Conservation (phyloP, 2,797 vertebrate genomes). For the Sphenopsis melanotis region DNA sequence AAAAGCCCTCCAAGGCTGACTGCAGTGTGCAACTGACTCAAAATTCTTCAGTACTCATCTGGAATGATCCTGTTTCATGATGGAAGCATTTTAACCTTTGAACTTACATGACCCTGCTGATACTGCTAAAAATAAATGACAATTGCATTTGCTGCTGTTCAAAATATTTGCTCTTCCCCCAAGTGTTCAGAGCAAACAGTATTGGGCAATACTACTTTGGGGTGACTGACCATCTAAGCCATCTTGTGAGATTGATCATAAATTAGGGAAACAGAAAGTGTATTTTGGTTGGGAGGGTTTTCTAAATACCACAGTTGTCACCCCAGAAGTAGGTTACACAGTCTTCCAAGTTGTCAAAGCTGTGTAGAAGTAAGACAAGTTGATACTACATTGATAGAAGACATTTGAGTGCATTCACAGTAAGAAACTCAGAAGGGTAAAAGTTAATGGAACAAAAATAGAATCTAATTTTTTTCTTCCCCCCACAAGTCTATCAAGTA, state of each 20-base stretch:
- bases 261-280: not conserved
- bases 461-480: not conserved
- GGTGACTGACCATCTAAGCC: not conserved
- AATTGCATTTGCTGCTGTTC: not conserved
- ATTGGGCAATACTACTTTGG: not conserved
- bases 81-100: slow-evolving; percentile 4
- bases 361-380: not conserved
- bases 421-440: not conserved
- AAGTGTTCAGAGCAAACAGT: not conserved
- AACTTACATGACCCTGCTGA: not conserved
- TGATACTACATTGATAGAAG: not conserved
- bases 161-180: not conserved
- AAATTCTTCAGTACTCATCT: not conserved
- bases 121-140: slow-evolving; percentile 1
- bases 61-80: not conserved
- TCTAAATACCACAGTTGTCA: not conserved
- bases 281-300: not conserved
- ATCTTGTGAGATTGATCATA: not conserved
- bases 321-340: not conserved
- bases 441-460: not conserved
- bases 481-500: not conserved
- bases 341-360: not conserved
- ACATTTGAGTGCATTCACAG: not conserved
- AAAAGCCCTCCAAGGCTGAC: not conserved
- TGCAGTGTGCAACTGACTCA: not conserved